These are phyloP conservation scores for Epizoanthus illoricatus DNA, from an alignment of 92 coral and sea anemone species.

Conservation along the genomic window DNA sequence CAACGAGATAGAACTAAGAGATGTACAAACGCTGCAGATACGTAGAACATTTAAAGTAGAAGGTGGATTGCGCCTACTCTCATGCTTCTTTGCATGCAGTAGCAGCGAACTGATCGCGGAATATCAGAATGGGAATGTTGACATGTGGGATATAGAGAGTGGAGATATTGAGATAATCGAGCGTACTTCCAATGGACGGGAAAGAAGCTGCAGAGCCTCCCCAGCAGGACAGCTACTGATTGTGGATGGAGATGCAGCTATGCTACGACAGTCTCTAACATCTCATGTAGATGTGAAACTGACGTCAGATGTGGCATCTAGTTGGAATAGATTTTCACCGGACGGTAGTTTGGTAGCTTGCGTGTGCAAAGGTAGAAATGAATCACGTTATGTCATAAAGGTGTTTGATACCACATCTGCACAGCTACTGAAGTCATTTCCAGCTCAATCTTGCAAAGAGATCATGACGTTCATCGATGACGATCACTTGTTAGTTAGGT, in stretches of 20 bases:
- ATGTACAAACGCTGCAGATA: not conserved
- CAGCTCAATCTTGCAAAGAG: too few species aligned
- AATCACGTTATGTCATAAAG: not conserved
- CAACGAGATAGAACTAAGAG: not conserved
- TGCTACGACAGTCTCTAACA: not conserved
- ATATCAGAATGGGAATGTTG: not conserved
- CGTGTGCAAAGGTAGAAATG: not conserved
- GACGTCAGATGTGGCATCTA: not conserved
- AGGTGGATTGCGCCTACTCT: not conserved
- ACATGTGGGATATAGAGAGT: not conserved
- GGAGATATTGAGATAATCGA: not conserved
- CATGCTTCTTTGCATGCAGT: not conserved
- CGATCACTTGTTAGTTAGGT: too few species aligned
- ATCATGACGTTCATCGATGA: too few species aligned
- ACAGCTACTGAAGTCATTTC: not conserved
- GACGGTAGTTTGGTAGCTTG: not conserved
- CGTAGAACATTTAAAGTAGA: not conserved
- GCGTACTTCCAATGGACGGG: not conserved
- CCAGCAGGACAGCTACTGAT: not conserved
- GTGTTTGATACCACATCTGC: not conserved
- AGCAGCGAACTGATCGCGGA: not conserved
- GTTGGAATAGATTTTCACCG: not conserved
- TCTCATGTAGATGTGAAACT: not conserved
- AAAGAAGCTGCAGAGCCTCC: not conserved
- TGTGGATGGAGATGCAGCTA: not conserved